phyloP scores from a whole-genome alignment of 1,140 invertebrate species.

The Drosophila santomea region DNA sequence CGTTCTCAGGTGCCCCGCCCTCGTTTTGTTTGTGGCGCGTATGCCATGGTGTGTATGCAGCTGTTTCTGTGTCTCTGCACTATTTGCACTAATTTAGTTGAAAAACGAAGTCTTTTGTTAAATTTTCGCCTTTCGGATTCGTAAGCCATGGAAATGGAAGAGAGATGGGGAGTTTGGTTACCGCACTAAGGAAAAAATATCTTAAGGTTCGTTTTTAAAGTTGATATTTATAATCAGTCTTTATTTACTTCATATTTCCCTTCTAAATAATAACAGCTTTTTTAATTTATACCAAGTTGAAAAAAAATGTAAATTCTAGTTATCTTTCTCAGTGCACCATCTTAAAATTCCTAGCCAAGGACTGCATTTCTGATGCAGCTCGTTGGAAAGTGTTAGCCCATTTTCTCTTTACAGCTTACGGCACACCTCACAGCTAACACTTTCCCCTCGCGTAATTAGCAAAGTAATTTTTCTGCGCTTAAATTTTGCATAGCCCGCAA shows the following conservation, averaged over 20 bases:
- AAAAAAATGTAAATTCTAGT: no score
- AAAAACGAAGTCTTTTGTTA: slow-evolving; percentile 82
- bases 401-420: slow-evolving; percentile 36
- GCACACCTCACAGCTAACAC: slow-evolving; percentile 1
- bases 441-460: slow-evolving; percentile 69
- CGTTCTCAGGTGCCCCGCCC: slow-evolving; percentile 46
- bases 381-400: slow-evolving; percentile 68
- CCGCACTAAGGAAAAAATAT: slow-evolving; percentile 8
- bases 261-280: no score
- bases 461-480: slow-evolving; percentile 69
- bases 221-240: no score
- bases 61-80: slow-evolving; percentile 56
- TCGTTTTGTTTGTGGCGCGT: slow-evolving; percentile 34
- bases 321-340: background rate
- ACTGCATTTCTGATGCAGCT: slow-evolving; percentile 41
- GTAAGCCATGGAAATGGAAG: slow-evolving; percentile 22
- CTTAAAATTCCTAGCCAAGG: slow-evolving; percentile 49
- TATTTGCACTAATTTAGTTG: slow-evolving; percentile 84
- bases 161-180: slow-evolving; percentile 11
- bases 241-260: no score
- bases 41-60: background rate
- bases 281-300: no score
- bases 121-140: slow-evolving; percentile 78
- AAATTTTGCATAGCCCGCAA: slow-evolving; percentile 53
- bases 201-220: no score